phyloP scores from a whole-genome alignment of 2,888 invertebrate species.

The Blastobasis adustella region DNA sequence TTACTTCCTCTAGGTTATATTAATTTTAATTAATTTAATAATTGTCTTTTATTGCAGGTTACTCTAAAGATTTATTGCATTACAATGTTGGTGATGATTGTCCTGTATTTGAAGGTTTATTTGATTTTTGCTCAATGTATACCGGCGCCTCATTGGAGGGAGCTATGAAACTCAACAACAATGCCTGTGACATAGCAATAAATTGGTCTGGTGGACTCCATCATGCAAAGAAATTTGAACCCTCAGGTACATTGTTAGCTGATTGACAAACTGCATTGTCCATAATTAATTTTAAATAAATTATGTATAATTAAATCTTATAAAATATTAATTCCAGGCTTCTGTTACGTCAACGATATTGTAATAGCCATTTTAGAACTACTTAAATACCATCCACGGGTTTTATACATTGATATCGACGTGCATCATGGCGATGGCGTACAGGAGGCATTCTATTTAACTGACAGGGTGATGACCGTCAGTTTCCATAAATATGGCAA shows the following conservation, averaged over 20 bases:
- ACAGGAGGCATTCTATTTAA: conserved; percentile 97
- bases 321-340: conserved; percentile 74
- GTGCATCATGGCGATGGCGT: conserved; percentile 98
- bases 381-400: conserved; percentile 93
- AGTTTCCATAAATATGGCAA: conserved; percentile 99
- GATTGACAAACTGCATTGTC: no score
- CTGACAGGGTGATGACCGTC: conserved; percentile 98
- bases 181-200: conserved; percentile 96
- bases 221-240: conserved; percentile 99
- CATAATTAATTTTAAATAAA: background rate
- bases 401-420: conserved; percentile 98
- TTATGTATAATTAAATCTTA: background rate
- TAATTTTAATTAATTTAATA: background rate
- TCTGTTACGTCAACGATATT: conserved; percentile 99
- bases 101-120: conserved; percentile 95
- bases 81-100: conserved; percentile 99
- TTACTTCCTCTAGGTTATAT: no score
- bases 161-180: conserved; percentile 95
- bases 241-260: conserved; percentile 78
- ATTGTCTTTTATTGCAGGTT: conserved; percentile 61
- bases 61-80: conserved; percentile 92
- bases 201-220: conserved; percentile 99
- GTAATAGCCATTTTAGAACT: conserved; percentile 97
- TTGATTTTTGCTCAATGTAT: conserved; percentile 98
- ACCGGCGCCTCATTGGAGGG: conserved; percentile 98